Percentiles rank a stretch among this genome's conserved stretches.
These are phyloP conservation scores for Acanthacorydalis orientalis DNA, from an alignment of 2,888 invertebrate genomes.

Conservation along the genomic window DNA sequence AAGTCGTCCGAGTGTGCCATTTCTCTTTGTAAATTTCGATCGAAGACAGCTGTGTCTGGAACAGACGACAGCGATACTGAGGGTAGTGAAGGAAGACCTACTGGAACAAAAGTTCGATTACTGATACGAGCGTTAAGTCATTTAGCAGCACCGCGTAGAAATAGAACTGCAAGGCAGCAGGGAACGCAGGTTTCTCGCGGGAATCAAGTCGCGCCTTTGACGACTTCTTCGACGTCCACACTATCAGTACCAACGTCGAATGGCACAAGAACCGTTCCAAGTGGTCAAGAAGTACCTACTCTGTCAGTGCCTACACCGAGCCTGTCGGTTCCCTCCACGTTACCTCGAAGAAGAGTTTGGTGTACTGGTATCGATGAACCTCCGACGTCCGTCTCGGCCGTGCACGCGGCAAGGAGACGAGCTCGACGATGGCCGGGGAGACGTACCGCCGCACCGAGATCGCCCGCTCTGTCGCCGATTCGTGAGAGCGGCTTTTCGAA, in stretches of 20 bases:
- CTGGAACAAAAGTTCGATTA: slow-evolving; percentile 17
- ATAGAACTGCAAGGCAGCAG: slow-evolving; percentile 5
- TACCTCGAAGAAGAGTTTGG: slow-evolving; percentile 16
- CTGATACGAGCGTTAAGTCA: slow-evolving; percentile 23
- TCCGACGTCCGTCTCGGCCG: slow-evolving; percentile 12
- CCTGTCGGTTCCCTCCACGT: slow-evolving; percentile 25
- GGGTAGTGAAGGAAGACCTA: slow-evolving; percentile 13
- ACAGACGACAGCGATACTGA: slow-evolving; percentile 15
- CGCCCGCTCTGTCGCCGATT: slow-evolving; percentile 47
- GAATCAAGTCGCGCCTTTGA: slow-evolving; percentile 25
- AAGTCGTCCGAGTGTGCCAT: slow-evolving; percentile 21
- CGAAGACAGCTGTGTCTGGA: slow-evolving; percentile 8
- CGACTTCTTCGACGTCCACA: slow-evolving; percentile 11
- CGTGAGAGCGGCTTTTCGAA: slow-evolving; percentile 54
- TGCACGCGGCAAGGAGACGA: slow-evolving; percentile 8
- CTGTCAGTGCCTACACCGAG: slow-evolving; percentile 13
- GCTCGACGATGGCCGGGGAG: slow-evolving; percentile 10
- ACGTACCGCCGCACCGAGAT: slow-evolving; percentile 22
- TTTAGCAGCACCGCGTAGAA: slow-evolving; percentile 10
- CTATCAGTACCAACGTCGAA: slow-evolving; percentile 7
- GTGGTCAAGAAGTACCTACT: slow-evolving; percentile 11
- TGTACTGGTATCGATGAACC: slow-evolving; percentile 23
- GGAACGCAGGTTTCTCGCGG: slow-evolving; percentile 16
- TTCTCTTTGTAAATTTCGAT: slow-evolving; percentile 22
- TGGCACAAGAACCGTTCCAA: slow-evolving; percentile 14